Base-by-base conservation (phyloP, 2,888 invertebrate species). In the Helicoverpa assulta region DNA sequence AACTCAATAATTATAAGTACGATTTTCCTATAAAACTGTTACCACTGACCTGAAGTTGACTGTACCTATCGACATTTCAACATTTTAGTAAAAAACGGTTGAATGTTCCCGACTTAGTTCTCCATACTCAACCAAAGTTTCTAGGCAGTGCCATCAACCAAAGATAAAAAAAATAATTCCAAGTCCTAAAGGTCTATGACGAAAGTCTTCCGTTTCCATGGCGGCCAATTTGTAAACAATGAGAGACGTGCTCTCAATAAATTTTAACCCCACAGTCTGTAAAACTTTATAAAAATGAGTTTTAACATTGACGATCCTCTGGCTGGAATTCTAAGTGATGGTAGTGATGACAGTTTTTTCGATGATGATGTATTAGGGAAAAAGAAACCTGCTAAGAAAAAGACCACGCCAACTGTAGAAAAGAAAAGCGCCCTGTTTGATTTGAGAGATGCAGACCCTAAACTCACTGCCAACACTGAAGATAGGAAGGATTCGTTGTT, bases 311-410 rank as follows among this genome's bases (percentile, higher is more conserved):
- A 97, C 60, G 97, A 97, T 89, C 97, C 97, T 14, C 89, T 97
- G 73, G 97, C 96, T 40, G 97, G 97, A 84, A 95, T 96, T 84
- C 90, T 97, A 56, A 97, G 97, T 85, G 97, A 97, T 85, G 97
- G 96, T 69, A 97, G 97, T 82, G 97, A 97, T 82, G 97, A 97
- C 83, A 97, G 97, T 90, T 97, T 97, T 85, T 97, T 97, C 84
- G 97, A 97, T 79, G 96, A 97, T 80, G 96, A 96, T 79, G 95
- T 94, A 66, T 82, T 95, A 51, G 94, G 94, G 19, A 95, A 94
- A 84, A 95, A 94, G 84, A 94, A 94, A 81, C 78, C 92, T 3
- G 62, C 76, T 29, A 94, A 93, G 74, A 93, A 92, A 76, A 91
- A 90, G 79, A 86, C 78, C 51, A 89, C 90, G 1, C 86, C 91